phyloP scores from a whole-genome alignment of 1,140 invertebrate genomes.

The Laodelphax striatellus region DNA sequence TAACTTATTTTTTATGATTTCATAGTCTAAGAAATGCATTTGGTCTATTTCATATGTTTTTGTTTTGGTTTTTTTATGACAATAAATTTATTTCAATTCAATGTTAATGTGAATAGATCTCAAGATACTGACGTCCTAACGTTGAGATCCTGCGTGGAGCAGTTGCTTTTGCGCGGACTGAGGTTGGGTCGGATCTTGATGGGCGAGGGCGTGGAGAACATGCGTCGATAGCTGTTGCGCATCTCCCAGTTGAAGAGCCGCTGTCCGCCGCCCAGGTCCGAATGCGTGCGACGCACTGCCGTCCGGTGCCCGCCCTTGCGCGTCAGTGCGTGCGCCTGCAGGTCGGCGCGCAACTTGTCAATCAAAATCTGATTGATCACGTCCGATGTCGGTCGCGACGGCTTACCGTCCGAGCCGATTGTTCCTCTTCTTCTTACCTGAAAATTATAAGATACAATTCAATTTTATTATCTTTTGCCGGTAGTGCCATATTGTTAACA shows the following conservation, averaged over 20 bases:
- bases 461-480: too few species aligned
- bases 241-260: conserved; percentile 43
- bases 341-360: conserved; percentile 46
- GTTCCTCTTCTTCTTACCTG: conserved; percentile 23
- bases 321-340: conserved; percentile 33
- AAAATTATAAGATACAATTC: background rate
- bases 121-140: conserved; percentile 4
- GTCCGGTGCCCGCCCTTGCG: conserved; percentile 29
- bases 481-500: too few species aligned
- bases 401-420: conserved; percentile 19
- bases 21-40: too few species aligned
- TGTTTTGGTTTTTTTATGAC: too few species aligned
- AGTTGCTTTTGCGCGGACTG: conserved; percentile 34
- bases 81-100: too few species aligned
- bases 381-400: conserved; percentile 43
- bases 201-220: conserved; percentile 49
- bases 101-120: too few species aligned
- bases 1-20: too few species aligned
- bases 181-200: conserved; percentile 41
- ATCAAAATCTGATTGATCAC: conserved; percentile 47
- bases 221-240: conserved; percentile 37
- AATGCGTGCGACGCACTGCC: conserved; percentile 45
- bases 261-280: conserved; percentile 46
- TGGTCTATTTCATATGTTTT: too few species aligned
- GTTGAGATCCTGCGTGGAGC: background rate